Percentiles rank a stretch among this genome's conserved stretches.
Evolutionary conservation across 2,888 invertebrate genomes (phyloP).

Genomic region (Tortricodes alternella): DNA sequence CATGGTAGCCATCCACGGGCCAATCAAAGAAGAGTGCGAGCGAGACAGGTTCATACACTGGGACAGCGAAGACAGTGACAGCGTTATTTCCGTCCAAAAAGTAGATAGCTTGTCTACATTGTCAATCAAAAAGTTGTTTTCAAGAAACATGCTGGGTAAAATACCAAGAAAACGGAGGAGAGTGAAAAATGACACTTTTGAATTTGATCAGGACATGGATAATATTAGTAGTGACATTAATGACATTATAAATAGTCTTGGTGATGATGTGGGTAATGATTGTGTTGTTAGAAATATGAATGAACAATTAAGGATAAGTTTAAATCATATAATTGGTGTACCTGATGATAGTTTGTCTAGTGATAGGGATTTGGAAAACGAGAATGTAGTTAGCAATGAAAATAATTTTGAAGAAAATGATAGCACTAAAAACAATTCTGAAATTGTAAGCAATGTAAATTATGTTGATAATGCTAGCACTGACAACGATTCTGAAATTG

Average conservation of each 20-base stretch:
- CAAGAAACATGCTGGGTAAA: conserved; percentile 52
- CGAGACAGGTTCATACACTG: conserved; percentile 55
- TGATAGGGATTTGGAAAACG: background rate
- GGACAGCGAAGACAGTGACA: conserved; percentile 51
- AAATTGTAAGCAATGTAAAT: background rate
- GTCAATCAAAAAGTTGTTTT: conserved; percentile 59
- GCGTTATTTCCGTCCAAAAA: conserved; percentile 34
- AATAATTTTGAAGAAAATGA: background rate
- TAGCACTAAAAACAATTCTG: background rate
- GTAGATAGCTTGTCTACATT: conserved; percentile 49
- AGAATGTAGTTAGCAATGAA: conserved; percentile 6
- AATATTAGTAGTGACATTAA: conserved; percentile 43
- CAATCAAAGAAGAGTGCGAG: conserved; percentile 49
- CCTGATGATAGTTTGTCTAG: background rate
- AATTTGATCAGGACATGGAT: conserved; percentile 38
- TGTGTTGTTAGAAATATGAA: conserved; percentile 27
- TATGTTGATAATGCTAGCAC: background rate
- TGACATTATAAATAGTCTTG: conserved; percentile 51
- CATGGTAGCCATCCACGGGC: conserved; percentile 47
- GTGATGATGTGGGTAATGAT: conserved; percentile 34
- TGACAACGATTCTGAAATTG: background rate
- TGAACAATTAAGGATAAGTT: conserved; percentile 19
- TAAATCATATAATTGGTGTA: conserved; percentile 19
- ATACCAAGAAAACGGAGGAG: conserved; percentile 53
- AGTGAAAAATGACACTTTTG: conserved; percentile 41